Base-by-base conservation (phyloP, 2,888 invertebrate genomes). In the Arrhopalites spinosus region DNA sequence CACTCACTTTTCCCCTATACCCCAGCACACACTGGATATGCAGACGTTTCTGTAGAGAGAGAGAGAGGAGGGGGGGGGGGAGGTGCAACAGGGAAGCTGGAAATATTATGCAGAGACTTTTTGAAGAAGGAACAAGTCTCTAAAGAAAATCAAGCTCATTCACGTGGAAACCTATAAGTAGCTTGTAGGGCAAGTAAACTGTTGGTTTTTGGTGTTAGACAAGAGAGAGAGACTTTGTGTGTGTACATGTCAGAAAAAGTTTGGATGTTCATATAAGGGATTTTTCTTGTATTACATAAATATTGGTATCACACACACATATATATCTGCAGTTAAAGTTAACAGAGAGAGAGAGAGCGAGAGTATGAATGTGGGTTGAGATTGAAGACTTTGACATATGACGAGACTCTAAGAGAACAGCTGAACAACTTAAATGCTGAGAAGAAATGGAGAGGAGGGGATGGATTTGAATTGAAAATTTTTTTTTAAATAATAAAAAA, bases 321-420 rank as follows among this genome's bases (percentile, higher is more conserved):
- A n/a, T n/a, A n/a, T n/a, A n/a, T n/a, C n/a, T n/a, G n/a, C n/a
- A n/a, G n/a, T n/a, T n/a, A n/a, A n/a, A n/a, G n/a, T n/a, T n/a
- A n/a, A n/a, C n/a, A n/a, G n/a, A n/a, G n/a, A n/a, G n/a, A n/a
- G n/a, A n/a, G n/a, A n/a, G n/a, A n/a, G n/a, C n/a, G n/a, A 11
- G 36, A 36, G 36, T 36, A 11, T 3, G 11, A 36, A 36, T 27
- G 68, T 68, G 68, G 68, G 68, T 50, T 27, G 68, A 29, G 68
- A 29, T 50, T 68, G 68, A 68, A 68, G 47, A 68, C 50, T 50
- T 50, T 50, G 68, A 68, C 68, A 50, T 68, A 68, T 68, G 68
- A 68, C 59, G 23, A 56, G 71, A 71, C 56, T 71, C 71, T 59
- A 53, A 59, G 71, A 71, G 71, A 71, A 59, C 71, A 71, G 71